Percentiles rank a stretch among this genome's conserved stretches.
phyloP scores from a whole-genome alignment of 2,888 invertebrate species.

The Drosophila paramelanica region DNA sequence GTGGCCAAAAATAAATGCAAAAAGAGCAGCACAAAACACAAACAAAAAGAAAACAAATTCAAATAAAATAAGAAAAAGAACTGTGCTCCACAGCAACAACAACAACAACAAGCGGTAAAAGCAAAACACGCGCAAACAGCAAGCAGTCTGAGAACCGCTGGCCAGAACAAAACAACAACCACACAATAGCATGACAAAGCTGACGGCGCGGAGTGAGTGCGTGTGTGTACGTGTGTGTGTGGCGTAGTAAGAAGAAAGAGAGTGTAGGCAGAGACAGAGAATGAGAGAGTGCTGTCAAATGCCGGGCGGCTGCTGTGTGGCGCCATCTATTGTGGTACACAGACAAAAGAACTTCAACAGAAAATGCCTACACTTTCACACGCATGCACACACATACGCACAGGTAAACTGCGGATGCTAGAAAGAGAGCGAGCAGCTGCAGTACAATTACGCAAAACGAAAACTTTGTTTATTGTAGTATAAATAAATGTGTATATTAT shows the following conservation, averaged over 20 bases:
- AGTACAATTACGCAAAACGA: constrained; percentile 23
- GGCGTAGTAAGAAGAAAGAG: not conserved
- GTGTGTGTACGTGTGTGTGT: not conserved
- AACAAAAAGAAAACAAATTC: constrained; percentile 18
- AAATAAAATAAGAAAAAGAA: constrained; percentile 40
- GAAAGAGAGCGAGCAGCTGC: constrained; percentile 20
- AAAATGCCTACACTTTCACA: not conserved
- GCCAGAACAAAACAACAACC: constrained; percentile 35
- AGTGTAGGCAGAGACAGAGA: not conserved
- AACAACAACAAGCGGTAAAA: constrained; percentile 51
- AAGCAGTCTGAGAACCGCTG: constrained; percentile 29
- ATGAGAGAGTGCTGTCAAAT: constrained; percentile 15
- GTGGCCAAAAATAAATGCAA: constrained; percentile 70
- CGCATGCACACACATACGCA: not conserved
- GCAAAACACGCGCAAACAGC: constrained; percentile 34
- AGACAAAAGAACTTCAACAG: constrained; percentile 4
- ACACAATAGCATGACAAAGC: constrained; percentile 13
- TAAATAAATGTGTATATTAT: not conserved
- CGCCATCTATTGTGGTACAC: constrained; percentile 43
- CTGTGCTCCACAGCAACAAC: constrained; percentile 41
- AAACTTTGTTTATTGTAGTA: constrained; percentile 6
- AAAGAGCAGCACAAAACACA: constrained; percentile 31
- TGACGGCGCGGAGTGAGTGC: constrained; percentile 25
- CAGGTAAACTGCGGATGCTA: constrained; percentile 37
- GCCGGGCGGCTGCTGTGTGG: constrained; percentile 60